Evolutionary conservation across 2,113 vertebrate species (phyloP).

Genomic region (Genyomyrus donnyi): DNA sequence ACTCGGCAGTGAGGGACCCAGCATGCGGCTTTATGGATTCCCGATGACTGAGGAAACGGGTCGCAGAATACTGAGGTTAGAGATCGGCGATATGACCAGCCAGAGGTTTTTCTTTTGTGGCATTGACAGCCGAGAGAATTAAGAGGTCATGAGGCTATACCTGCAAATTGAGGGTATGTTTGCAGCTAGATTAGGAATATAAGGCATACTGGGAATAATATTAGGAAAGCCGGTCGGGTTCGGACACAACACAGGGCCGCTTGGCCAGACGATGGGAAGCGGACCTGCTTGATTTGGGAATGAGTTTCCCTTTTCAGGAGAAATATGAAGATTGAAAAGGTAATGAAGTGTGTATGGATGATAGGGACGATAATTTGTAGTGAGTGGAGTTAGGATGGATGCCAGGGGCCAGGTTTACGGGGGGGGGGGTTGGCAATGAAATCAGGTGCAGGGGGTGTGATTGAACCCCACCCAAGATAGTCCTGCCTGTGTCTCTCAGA

Average conservation of each 20-base stretch:
- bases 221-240: neutral
- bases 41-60: neutral
- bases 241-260: neutral
- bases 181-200: neutral
- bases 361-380: neutral
- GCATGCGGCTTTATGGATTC: neutral
- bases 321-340: neutral
- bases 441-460: neutral
- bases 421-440: neutral
- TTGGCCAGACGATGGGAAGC: neutral
- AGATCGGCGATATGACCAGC: neutral
- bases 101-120: neutral
- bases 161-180: neutral
- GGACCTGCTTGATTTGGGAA: neutral
- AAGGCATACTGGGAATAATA: neutral
- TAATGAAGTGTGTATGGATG: neutral
- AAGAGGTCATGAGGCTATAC: neutral
- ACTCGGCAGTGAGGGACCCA: neutral
- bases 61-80: slow-evolving; percentile 10
- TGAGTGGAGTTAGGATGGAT: neutral
- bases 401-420: neutral
- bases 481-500: neutral
- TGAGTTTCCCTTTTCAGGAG: neutral
- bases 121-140: neutral
- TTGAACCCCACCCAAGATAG: neutral